phyloP scores from a whole-genome alignment of 2,113 vertebrate genomes.

The Rhipidura dahli region DNA sequence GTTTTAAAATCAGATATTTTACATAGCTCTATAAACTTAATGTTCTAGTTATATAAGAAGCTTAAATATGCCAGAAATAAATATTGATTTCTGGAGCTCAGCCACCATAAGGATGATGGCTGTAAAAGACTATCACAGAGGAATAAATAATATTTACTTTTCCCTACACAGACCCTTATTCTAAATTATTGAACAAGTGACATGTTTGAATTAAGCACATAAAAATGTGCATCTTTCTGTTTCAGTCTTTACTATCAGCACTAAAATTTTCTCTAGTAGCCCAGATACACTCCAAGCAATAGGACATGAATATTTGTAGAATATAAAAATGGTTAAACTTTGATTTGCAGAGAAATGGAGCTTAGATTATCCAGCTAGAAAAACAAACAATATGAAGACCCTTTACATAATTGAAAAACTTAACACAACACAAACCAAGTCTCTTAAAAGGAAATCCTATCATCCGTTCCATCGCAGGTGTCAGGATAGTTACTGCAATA shows the following conservation, averaged over 20 bases:
- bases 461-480: neutral
- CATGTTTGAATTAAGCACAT: constrained; percentile 29
- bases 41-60: constrained; percentile 12
- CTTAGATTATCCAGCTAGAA: neutral
- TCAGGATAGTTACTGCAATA: neutral
- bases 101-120: constrained; percentile 2
- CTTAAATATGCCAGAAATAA: constrained; percentile 47
- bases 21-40: constrained; percentile 36
- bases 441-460: neutral
- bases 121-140: neutral
- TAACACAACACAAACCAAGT: neutral
- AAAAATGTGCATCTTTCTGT: constrained; percentile 12
- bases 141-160: constrained; percentile 50
- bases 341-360: neutral
- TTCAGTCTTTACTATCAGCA: constrained; percentile 14
- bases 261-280: constrained; percentile 3
- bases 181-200: constrained; percentile 28
- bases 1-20: constrained; percentile 29
- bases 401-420: neutral
- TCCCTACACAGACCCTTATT: neutral
- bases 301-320: neutral
- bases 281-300: neutral
- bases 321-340: neutral
- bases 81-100: constrained; percentile 53
- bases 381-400: neutral